These are phyloP conservation scores for Pachyuromys duprasi DNA, from an alignment of 2,797 vertebrate species.

Conservation along the genomic window DNA sequence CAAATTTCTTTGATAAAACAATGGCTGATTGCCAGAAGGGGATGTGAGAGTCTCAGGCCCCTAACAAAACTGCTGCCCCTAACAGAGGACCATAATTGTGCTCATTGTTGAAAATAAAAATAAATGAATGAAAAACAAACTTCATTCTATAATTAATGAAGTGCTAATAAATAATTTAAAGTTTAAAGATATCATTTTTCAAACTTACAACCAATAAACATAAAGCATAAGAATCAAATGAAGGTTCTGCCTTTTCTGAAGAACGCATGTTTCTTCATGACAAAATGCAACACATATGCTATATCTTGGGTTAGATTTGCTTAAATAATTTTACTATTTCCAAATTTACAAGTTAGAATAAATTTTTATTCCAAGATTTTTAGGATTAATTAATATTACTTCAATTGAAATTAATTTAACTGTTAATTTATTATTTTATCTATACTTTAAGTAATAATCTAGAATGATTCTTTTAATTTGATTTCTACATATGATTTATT, in stretches of 20 bases:
- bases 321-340: background rate
- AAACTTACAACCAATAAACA: conserved; percentile 6
- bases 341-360: background rate
- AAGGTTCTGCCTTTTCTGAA: conserved; percentile 35
- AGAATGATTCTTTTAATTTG: background rate
- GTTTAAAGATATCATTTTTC: background rate
- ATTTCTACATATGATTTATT: background rate
- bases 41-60: conserved; percentile 65
- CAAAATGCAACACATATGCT: background rate
- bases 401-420: conserved; percentile 50
- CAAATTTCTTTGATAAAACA: conserved; percentile 63
- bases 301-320: background rate
- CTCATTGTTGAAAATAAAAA: conserved; percentile 24
- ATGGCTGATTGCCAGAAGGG: conserved; percentile 51
- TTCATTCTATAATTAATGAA: conserved; percentile 77
- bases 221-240: background rate
- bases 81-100: conserved; percentile 66
- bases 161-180: conserved; percentile 54
- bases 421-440: background rate
- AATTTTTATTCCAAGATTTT: background rate
- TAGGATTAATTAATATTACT: background rate
- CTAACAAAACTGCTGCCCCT: conserved; percentile 37
- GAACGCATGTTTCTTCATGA: background rate
- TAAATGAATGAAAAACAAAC: conserved; percentile 72
- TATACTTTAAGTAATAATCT: background rate